Base-by-base conservation (phyloP, 2,797 vertebrate genomes). In the Myripristis jacobus region DNA sequence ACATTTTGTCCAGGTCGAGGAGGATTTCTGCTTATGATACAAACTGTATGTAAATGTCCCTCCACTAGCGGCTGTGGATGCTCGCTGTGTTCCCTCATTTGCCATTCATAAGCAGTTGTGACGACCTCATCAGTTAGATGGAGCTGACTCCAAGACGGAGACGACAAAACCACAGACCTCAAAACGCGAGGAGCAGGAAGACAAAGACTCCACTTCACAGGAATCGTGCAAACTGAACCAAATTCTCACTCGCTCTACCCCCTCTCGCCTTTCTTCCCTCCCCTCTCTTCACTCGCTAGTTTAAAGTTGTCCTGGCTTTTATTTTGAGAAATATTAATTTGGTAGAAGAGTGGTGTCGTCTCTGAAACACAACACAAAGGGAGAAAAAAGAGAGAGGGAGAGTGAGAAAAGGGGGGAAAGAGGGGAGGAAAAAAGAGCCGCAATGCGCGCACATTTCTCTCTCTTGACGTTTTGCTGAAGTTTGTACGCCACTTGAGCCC, bases 221-320 rank as follows among this genome's bases (percentile, higher is more conserved):
- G 82, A 81, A 64, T 79, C 75, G 50, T 60, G 84, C 83, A 87
- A 91, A 89, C 85, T 72, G 70, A 85, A 81, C 82, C 71, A 68
- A 85, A 85, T 82, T 63, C 83, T 81, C 79, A 65, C 80, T 63
- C 81, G 71, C 63, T 51, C 80, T 60, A 77, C 66, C 57, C 73
- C 41, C n/a, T 59, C 66, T 77, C 77, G 76, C 75, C 65, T 80
- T 84, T 86, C 84, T 82, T 84, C 83, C 69, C 79, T 82, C 81
- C 70, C 78, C 82, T 91, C 89, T 92, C 82, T 88, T 91, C 84
- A 48, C 88, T 87, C 78, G 78, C 93, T 93, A 93, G 92, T 94
- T 94, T 93, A 94, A 94, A 95, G 94, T 95, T 94, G 94, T 94
- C 94, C 94, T 94, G 94, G 90, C 93, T 95, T 95, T 95, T 94